Conservation (phyloP, 1,140 invertebrate genomes). For the Lanistes nyassanus region DNA sequence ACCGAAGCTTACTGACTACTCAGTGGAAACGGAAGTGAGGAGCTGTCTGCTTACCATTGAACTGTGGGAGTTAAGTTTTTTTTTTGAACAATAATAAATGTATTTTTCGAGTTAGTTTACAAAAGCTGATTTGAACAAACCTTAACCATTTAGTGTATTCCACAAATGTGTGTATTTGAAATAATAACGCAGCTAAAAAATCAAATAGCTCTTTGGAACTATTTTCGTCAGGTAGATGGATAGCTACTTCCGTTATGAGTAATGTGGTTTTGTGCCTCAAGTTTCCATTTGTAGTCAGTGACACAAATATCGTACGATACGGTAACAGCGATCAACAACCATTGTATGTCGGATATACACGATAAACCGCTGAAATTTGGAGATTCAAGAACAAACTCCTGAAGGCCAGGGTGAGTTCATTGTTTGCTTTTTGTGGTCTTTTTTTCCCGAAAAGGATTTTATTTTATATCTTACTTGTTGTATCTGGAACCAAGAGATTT, state of each 20-base stretch:
- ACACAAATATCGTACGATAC: slow-evolving; percentile 18
- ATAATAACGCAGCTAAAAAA: no score
- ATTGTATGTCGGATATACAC: slow-evolving; percentile 28
- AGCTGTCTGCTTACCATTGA: no score
- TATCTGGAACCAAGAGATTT: background rate
- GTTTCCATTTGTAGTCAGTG: slow-evolving; percentile 27
- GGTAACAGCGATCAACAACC: background rate
- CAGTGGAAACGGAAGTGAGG: no score
- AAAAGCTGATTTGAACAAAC: no score
- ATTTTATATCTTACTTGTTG: no score
- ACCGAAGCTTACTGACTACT: no score
- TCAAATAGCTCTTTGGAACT: background rate
- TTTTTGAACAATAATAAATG: no score
- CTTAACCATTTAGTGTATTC: no score
- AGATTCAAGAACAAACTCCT: slow-evolving; percentile 65
- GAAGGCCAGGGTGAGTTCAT: slow-evolving; percentile 60
- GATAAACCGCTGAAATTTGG: slow-evolving; percentile 62
- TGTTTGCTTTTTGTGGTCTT: background rate
- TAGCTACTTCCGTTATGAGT: slow-evolving; percentile 23
- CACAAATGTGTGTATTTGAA: no score
- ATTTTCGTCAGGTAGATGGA: background rate
- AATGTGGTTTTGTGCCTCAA: slow-evolving; percentile 23
- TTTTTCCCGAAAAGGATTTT: no score
- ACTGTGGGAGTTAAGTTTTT: no score
- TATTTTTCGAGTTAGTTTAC: no score